Conservation (phyloP, 2,113 vertebrate species). For the Mellivora capensis region DNA sequence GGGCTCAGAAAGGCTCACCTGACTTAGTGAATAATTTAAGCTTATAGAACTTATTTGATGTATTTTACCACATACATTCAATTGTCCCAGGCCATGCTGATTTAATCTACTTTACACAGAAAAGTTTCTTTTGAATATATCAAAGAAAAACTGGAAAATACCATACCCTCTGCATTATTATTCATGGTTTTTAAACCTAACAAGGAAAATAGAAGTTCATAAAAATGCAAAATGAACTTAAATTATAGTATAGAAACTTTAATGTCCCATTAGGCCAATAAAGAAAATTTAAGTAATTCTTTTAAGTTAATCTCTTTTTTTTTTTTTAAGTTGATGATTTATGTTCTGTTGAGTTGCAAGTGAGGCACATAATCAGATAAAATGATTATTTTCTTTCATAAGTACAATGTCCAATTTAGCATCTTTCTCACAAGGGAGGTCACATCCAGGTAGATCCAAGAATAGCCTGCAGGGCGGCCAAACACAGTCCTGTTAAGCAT, state of each 20-base stretch:
- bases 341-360: neutral
- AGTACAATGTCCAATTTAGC: neutral
- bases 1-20: conserved; percentile 57
- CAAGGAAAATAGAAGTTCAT: neutral
- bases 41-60: conserved; percentile 29
- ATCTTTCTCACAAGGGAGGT: neutral
- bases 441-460: neutral
- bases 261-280: neutral
- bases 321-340: conserved; percentile 10
- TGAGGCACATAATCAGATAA: neutral
- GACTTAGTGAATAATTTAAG: conserved; percentile 54
- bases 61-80: neutral
- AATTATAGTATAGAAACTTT: neutral
- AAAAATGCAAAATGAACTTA: neutral
- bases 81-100: neutral
- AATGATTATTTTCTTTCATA: neutral
- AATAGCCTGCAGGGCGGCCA: neutral
- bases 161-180: neutral
- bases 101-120: neutral
- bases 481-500: neutral
- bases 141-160: neutral
- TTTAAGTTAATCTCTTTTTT: neutral
- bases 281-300: conserved; percentile 1
- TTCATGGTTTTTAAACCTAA: neutral
- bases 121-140: neutral